phyloP scores from a whole-genome alignment of 2,797 vertebrate species.

The Sebastolobus altivelis region DNA sequence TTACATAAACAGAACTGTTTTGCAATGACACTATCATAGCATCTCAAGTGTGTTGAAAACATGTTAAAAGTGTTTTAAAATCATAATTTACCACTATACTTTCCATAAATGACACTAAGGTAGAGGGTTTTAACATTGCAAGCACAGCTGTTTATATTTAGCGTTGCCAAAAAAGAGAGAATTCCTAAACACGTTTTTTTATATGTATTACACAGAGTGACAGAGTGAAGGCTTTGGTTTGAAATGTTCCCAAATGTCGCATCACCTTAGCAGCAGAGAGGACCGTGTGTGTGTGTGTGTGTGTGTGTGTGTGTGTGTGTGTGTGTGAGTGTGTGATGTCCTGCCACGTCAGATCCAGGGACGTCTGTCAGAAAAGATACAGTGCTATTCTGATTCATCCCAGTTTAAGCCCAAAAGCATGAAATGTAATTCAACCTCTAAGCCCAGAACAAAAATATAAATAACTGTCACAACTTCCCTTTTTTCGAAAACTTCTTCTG shows the following conservation, averaged over 20 bases:
- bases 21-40: neutral
- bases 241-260: conserved; percentile 54
- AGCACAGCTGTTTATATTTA: conserved; percentile 23
- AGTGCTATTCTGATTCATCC: conserved; percentile 52
- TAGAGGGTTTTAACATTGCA: neutral
- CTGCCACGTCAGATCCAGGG: conserved; percentile 41
- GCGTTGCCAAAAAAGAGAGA: neutral
- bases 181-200: neutral
- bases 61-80: neutral
- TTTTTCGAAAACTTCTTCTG: conserved; percentile 49
- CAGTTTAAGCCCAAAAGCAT: conserved; percentile 58
- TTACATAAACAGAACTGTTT: neutral
- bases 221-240: conserved; percentile 39
- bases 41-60: neutral
- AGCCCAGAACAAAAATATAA: conserved; percentile 58
- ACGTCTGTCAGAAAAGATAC: conserved; percentile 60
- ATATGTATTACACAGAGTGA: conserved; percentile 14
- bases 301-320: conserved; percentile 11
- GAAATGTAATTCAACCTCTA: conserved; percentile 59
- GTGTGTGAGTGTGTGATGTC: conserved; percentile 16
- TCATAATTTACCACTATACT: neutral
- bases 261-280: conserved; percentile 40
- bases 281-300: conserved; percentile 6
- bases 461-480: conserved; percentile 57
- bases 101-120: neutral